Evolutionary conservation across 1,140 invertebrate species (phyloP), one percentile per base, ranked within the genome.

Genomic region (Drusus annulatus): DNA sequence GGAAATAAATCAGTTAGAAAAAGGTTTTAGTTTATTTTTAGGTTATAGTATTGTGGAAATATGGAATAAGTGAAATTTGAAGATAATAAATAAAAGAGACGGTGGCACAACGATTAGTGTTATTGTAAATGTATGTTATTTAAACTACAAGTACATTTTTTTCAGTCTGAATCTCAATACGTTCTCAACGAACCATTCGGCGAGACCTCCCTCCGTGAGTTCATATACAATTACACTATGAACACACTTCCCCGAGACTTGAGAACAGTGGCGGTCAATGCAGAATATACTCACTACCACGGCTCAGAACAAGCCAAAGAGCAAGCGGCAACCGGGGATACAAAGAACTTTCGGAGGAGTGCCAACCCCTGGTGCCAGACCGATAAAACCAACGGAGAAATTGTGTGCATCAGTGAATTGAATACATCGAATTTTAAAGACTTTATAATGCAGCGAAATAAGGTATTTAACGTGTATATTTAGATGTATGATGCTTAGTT

Each of bases 161-260:
- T 92, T 73, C 82, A 94, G 93, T 90, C 92, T 84, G 94, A 95
- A 86, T 92, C 89, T 81, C 93, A 94, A 82, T 93, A 92, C 84
- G 86, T 94, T 2, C 89, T 95, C 85, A 85, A 91, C 80, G 90
- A 89, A 45, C 87, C 90, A n/a, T 90, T 93, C 73, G 92, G 87
- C 79, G 90, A 90, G 25, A 86, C 88, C 79, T 90, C 90, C 58
- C 81, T 94, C 8, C 84, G 91, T 69, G 87, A 91, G 68, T 94
- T 95, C 85, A 92, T 95, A 83, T 88, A 90, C 62, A 93, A 94
- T 84, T 95, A 92, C 86, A 92, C 92, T 0, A 84, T 87, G 65
- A 92, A 92, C 80, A 86, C 84, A 17, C 85, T 94, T 54, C 88
- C 90, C 75, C 89, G 93, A 10, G 89, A 90, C 74, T 84, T 91